Percentiles rank a stretch among this genome's conserved stretches.
phyloP scores from a whole-genome alignment of 2,797 vertebrate genomes.

The Cheirogaleus major region DNA sequence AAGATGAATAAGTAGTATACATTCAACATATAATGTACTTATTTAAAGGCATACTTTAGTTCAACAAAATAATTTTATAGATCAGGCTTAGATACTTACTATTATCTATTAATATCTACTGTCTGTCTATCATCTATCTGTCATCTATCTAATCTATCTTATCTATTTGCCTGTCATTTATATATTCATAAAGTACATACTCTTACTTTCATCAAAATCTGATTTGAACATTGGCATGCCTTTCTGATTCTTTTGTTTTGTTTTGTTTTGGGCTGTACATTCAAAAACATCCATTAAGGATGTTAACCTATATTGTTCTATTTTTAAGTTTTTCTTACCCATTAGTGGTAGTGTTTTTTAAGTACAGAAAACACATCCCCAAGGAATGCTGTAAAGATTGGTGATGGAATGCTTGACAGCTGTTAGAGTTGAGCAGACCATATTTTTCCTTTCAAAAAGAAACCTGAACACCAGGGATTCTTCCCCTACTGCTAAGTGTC shows the following conservation, averaged over 20 bases:
- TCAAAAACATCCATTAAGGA: not conserved
- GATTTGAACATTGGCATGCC: not conserved
- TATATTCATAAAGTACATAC: not conserved
- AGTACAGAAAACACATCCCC: not conserved
- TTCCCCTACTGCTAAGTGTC: not conserved
- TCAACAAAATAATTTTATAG: not conserved
- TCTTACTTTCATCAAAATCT: not conserved
- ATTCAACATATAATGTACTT: not conserved
- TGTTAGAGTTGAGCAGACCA: not conserved
- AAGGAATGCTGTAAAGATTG: not conserved
- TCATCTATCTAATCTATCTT: not conserved
- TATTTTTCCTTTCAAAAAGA: conserved; percentile 49
- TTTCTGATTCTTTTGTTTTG: not conserved
- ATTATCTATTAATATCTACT: not conserved
- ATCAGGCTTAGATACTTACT: not conserved
- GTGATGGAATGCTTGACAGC: conserved; percentile 46
- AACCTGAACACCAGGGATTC: conserved; percentile 48
- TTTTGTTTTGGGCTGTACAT: not conserved
- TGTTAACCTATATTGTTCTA: not conserved
- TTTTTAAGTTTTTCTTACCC: conserved; percentile 15
- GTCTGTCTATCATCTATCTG: not conserved
- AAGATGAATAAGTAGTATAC: not conserved
- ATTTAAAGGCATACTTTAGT: not conserved
- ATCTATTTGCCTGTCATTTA: not conserved
- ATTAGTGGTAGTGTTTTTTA: not conserved